Evolutionary conservation across 1,140 invertebrate genomes (phyloP).

Genomic region (Drosophila parvula): DNA sequence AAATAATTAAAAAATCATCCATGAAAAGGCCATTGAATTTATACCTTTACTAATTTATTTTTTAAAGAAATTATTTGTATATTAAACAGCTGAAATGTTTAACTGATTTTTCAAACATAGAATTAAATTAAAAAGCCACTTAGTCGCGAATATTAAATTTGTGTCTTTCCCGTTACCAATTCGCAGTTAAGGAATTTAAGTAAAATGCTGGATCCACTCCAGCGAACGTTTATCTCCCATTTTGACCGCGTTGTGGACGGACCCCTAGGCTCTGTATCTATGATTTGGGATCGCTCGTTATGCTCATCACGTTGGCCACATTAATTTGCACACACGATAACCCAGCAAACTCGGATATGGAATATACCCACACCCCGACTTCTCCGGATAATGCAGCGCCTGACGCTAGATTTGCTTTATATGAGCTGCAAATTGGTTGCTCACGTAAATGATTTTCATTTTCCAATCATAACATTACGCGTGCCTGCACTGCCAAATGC

Average conservation of each 20-base stretch:
- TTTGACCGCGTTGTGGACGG: slow-evolving; percentile 19
- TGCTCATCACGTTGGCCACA: slow-evolving; percentile 67
- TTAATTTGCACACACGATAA: slow-evolving; percentile 74
- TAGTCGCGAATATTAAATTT: no score
- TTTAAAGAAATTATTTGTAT: neutral
- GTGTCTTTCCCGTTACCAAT: neutral
- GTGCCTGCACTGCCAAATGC: slow-evolving; percentile 73
- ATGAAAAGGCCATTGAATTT: no score
- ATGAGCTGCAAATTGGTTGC: slow-evolving; percentile 72
- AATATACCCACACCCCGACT: neutral
- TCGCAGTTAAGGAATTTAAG: neutral
- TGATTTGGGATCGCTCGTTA: slow-evolving; percentile 52
- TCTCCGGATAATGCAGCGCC: slow-evolving; percentile 39
- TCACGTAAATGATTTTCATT: slow-evolving; percentile 82
- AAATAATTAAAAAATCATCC: no score
- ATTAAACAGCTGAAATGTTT: neutral
- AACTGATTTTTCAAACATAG: no score
- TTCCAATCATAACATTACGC: slow-evolving; percentile 79
- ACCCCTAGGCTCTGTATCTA: slow-evolving; percentile 28
- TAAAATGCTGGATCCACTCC: neutral
- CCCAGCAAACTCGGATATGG: slow-evolving; percentile 8
- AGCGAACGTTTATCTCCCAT: slow-evolving; percentile 4
- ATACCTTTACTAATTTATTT: neutral
- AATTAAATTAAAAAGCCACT: no score
- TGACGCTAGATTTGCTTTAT: slow-evolving; percentile 76